Evolutionary conservation across 2,888 invertebrate genomes (phyloP), one percentile per base, ranked within the genome.

Genomic region (Pediacus dermestoides): DNA sequence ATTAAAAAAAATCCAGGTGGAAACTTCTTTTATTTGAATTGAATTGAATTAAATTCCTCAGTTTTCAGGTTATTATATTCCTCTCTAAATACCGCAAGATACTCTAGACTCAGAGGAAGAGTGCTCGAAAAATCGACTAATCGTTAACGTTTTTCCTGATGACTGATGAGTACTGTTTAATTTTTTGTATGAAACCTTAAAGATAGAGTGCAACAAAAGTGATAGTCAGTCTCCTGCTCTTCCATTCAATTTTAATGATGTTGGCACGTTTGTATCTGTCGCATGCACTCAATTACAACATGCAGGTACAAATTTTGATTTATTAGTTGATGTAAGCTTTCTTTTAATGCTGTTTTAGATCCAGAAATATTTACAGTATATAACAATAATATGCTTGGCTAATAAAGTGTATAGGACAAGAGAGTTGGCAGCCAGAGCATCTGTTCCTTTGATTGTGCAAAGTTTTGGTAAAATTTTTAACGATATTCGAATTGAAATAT

Each of bases 91-190:
- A n/a, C n/a, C n/a, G n/a, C 76, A 77, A 55, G 73, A 85, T 35
- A 74, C 76, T 0, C 74, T 76, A 26, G 76, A 77, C 56, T 67
- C 70, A 4, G 75, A 77, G n/a, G 71, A 73, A 39, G 63, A 82
- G 16, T 74, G 75, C 39, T 68, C 75, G 9, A 75, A 83, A 31
- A 84, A 85, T 67, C 76, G 74, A 53, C 80, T 88, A 80, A 81
- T 85, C 14, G 85, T 80, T 30, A 77, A 82, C 42, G 79, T 88
- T 30, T 94, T 95, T 72, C 91, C 90, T 68, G 75, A 83, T 49
- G 74, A 75, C 42, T 83, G 77, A 65, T 79, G 82, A n/a, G 65
- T 68, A n/a, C 67, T 85, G 11, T 75, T 77, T 57, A 66, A 72
- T 7, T 81, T 81, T 53, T 70, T 70, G n/a, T 46, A 68, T 16